Conservation (phyloP, 2,113 vertebrate species). For the Erythrolamprus reginae region DNA sequence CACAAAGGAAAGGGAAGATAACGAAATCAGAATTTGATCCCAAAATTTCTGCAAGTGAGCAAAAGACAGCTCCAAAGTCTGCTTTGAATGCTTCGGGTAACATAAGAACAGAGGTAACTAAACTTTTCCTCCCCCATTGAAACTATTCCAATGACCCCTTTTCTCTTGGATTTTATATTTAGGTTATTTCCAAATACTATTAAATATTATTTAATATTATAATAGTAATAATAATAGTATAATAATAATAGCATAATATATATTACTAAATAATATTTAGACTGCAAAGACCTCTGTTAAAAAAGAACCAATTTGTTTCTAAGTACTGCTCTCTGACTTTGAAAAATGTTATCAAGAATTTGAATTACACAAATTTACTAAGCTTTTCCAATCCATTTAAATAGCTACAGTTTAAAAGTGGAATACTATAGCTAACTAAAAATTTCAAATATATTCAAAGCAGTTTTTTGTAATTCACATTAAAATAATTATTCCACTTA, state of each 20-base stretch:
- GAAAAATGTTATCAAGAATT: neutral
- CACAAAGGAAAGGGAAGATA: conserved; percentile 70
- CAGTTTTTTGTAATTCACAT: neutral
- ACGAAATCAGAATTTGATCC: conserved; percentile 73
- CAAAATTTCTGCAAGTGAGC: conserved; percentile 61
- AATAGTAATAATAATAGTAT: too few relatives aligned
- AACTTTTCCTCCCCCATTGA: neutral
- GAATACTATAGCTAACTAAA: neutral
- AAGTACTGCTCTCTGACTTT: neutral
- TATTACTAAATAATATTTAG: neutral
- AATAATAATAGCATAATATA: too few relatives aligned
- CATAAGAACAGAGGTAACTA: conserved; percentile 70
- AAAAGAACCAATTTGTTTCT: neutral
- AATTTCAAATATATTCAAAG: neutral
- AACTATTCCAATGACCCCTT: neutral
- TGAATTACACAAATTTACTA: neutral
- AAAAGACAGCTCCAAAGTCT: conserved; percentile 58
- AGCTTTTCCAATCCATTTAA: neutral
- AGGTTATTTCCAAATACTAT: neutral
- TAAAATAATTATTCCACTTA: neutral
- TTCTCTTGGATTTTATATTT: neutral
- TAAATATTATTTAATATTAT: too few relatives aligned
- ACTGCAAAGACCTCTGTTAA: too few relatives aligned
- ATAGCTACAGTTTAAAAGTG: neutral
- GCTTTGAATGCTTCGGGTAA: conserved; percentile 69